Conservation (phyloP, 2,888 invertebrate species). For the Epirrita christyi region DNA sequence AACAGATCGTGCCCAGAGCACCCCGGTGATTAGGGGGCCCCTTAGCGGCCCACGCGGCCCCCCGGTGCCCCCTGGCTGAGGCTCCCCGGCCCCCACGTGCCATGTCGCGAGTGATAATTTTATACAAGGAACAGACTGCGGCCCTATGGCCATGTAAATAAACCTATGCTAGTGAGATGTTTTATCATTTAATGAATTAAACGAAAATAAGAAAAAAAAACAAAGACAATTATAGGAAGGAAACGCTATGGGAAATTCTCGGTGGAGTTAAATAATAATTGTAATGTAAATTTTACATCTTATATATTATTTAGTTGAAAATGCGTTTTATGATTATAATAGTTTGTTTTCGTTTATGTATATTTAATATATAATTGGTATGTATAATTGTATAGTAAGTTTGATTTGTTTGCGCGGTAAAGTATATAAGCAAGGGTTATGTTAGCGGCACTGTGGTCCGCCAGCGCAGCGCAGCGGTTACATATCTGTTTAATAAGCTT, state of each 20-base stretch:
- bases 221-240: constrained; percentile 71
- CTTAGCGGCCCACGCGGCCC: constrained; percentile 21
- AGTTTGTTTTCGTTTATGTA: constrained; percentile 62
- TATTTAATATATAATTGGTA: constrained; percentile 56
- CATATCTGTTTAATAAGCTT: constrained; percentile 79
- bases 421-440: constrained; percentile 49
- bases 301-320: constrained; percentile 62
- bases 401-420: constrained; percentile 48
- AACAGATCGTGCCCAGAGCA: constrained; percentile 99
- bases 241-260: constrained; percentile 62
- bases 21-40: constrained; percentile 92
- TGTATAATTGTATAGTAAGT: constrained; percentile 53
- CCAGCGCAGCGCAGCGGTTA: constrained; percentile 43
- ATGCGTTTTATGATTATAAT: constrained; percentile 45
- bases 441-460: constrained; percentile 46
- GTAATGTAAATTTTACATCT: constrained; percentile 72
- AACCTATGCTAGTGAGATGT: constrained; percentile 79
- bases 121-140: constrained; percentile 78
- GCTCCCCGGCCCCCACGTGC: constrained; percentile 50
- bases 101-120: constrained; percentile 77
- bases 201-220: constrained; percentile 60
- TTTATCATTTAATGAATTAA: constrained; percentile 75
- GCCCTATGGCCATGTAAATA: constrained; percentile 73
- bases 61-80: constrained; percentile 29
- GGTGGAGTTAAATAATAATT: constrained; percentile 66